Evolutionary conservation across 2,113 vertebrate genomes (phyloP).

Genomic region (Syrmaticus mikado): DNA sequence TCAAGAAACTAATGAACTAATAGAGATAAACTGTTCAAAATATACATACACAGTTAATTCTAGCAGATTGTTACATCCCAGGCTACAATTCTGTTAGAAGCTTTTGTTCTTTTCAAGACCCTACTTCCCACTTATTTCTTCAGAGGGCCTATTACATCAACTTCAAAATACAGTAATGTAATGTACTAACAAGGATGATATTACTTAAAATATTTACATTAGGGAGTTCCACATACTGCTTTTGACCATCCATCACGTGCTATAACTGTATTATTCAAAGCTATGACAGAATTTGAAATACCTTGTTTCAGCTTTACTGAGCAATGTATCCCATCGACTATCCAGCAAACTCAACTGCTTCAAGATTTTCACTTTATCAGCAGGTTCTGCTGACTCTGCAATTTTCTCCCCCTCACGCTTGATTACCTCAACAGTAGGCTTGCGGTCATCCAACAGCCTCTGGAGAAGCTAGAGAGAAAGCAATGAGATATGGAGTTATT

Average conservation of each 20-base stretch:
- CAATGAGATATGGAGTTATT: not conserved
- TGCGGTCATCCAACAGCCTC: constrained; percentile 93
- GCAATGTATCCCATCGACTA: constrained; percentile 90
- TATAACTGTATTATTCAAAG: not conserved
- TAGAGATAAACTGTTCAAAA: not conserved
- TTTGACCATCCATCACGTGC: not conserved
- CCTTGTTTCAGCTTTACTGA: constrained; percentile 94
- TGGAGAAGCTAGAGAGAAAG: constrained; percentile 88
- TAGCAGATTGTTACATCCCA: not conserved
- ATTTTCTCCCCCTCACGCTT: constrained; percentile 94
- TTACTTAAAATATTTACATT: not conserved
- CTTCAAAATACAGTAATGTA: not conserved
- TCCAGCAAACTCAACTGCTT: constrained; percentile 90
- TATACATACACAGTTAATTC: not conserved
- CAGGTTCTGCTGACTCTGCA: constrained; percentile 87
- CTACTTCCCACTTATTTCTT: not conserved
- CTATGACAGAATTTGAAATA: constrained; percentile 53
- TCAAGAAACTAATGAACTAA: not conserved
- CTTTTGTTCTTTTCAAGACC: not conserved
- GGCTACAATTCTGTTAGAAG: not conserved
- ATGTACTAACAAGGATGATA: not conserved
- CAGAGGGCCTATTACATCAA: not conserved
- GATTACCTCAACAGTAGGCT: constrained; percentile 92
- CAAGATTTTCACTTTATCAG: constrained; percentile 91
- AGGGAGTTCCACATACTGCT: not conserved